Evolutionary conservation across 1,140 invertebrate genomes (phyloP).

Genomic region (Papilio glaucus): DNA sequence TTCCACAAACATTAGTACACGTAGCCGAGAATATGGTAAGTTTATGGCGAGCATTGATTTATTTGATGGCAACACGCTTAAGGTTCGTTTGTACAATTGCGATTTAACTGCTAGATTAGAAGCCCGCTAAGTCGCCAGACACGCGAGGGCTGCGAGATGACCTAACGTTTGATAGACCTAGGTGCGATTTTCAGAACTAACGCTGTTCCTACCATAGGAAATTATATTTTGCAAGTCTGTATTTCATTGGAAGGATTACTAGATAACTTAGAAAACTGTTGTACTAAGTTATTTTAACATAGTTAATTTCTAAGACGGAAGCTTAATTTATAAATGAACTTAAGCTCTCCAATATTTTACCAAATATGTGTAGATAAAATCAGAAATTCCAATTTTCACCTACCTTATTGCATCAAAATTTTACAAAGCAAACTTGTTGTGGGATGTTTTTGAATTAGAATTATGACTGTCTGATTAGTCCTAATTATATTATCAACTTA

Average conservation of each 20-base stretch:
- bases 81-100: conserved; percentile 37
- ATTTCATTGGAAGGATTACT: background rate
- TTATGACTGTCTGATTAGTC: too few relatives aligned
- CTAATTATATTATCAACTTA: too few relatives aligned
- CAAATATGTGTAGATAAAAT: too few relatives aligned
- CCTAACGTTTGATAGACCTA: conserved; percentile 30
- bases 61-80: conserved; percentile 35
- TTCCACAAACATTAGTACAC: conserved; percentile 21
- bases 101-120: conserved; percentile 30
- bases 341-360: background rate
- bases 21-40: conserved; percentile 32
- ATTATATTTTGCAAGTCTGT: conserved; percentile 23
- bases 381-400: too few relatives aligned
- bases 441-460: too few relatives aligned
- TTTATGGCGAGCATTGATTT: conserved; percentile 34
- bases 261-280: background rate
- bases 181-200: conserved; percentile 31
- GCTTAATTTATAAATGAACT: background rate
- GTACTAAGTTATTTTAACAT: background rate
- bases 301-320: background rate
- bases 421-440: too few relatives aligned
- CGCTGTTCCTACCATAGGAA: conserved; percentile 9
- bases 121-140: conserved; percentile 30
- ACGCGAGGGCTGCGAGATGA: conserved; percentile 34
- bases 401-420: too few relatives aligned